These are phyloP conservation scores for Ophraella communa DNA, from an alignment of 2,888 invertebrate genomes.

Conservation along the genomic window DNA sequence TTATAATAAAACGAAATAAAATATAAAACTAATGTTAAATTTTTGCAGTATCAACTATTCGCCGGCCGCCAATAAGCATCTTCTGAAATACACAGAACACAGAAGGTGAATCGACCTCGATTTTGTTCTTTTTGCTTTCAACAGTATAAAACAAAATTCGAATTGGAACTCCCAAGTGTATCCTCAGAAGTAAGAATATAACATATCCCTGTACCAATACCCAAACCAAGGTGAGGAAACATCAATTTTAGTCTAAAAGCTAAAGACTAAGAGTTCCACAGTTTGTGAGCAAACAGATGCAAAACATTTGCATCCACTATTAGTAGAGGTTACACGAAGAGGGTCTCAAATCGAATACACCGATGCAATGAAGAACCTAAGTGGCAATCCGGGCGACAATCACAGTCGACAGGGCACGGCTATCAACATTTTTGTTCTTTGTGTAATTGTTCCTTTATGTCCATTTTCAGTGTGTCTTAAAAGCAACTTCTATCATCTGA, in stretches of 20 bases:
- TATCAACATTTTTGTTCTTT: slow-evolving; percentile 43
- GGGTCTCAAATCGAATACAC: background rate
- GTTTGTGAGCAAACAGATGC: slow-evolving; percentile 36
- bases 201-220: background rate
- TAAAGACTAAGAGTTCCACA: slow-evolving; percentile 41
- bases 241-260: background rate
- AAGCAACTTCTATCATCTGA: slow-evolving; percentile 24
- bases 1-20: background rate
- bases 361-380: slow-evolving; percentile 48
- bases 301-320: background rate
- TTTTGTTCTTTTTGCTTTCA: slow-evolving; percentile 36
- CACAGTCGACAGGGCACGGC: slow-evolving; percentile 52
- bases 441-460: slow-evolving; percentile 42
- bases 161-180: background rate
- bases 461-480: slow-evolving; percentile 49
- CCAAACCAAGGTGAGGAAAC: background rate
- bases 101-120: slow-evolving; percentile 47
- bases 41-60: slow-evolving; percentile 62
- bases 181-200: background rate
- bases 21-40: slow-evolving; percentile 21
- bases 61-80: slow-evolving; percentile 60
- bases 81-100: slow-evolving; percentile 38
- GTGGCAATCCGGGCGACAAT: slow-evolving; percentile 57
- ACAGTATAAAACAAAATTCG: background rate
- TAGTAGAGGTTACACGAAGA: background rate